These are phyloP conservation scores for Meloidogyne exigua DNA, from an alignment of 1,140 invertebrate species.

Conservation along the genomic window DNA sequence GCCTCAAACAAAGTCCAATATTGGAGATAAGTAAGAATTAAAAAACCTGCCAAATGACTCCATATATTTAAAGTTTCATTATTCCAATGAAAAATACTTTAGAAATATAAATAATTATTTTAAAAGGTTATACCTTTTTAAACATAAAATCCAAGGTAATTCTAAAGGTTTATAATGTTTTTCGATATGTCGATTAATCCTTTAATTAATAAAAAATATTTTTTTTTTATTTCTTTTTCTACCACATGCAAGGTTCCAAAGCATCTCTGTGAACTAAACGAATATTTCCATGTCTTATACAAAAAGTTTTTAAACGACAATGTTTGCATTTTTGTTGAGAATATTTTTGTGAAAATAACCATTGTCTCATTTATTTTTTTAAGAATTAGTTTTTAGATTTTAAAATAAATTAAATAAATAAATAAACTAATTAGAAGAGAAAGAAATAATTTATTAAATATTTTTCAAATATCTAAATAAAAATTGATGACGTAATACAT, in stretches of 20 bases:
- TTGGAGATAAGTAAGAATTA: constrained; percentile 79
- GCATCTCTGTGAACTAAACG: constrained; percentile 35
- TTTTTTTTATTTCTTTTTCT: constrained; percentile 5
- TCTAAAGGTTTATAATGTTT: constrained; percentile 53
- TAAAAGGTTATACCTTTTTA: constrained; percentile 22
- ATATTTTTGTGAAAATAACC: constrained; percentile 12
- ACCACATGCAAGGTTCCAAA: constrained; percentile 34
- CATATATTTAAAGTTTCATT: constrained; percentile 94
- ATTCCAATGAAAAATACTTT: constrained; percentile 88
- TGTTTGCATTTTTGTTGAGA: constrained; percentile 18
- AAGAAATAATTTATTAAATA: too few relatives aligned
- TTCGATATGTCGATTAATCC: constrained; percentile 61
- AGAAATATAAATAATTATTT: not conserved
- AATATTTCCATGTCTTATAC: constrained; percentile 33
- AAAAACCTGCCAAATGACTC: constrained; percentile 88
- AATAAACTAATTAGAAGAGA: not conserved
- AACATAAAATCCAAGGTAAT: constrained; percentile 48
- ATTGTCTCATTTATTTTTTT: constrained; percentile 2
- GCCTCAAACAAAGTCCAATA: constrained; percentile 76
- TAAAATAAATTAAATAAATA: not conserved
- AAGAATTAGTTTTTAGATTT: not conserved
- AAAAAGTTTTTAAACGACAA: constrained; percentile 29
- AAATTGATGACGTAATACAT: too few relatives aligned
- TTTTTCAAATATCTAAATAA: too few relatives aligned
- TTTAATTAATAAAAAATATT: constrained; percentile 7